Conservation (phyloP, 1,140 invertebrate genomes). For the Dinothrombium tinctorium region DNA sequence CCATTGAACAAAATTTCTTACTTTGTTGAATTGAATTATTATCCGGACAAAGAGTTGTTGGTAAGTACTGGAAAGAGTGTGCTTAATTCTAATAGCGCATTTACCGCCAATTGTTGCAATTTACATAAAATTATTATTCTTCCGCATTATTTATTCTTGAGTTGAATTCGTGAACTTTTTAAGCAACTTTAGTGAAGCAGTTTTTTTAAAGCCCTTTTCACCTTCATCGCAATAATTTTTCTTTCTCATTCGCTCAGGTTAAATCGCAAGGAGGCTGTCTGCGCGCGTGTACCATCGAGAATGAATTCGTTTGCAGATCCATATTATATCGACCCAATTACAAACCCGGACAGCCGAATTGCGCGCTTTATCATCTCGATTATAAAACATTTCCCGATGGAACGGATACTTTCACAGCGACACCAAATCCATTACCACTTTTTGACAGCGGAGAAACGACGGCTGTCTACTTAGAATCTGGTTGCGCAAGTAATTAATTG, state of each 20-base stretch:
- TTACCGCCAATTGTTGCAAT: too few relatives aligned
- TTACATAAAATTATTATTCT: too few relatives aligned
- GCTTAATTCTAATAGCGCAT: too few relatives aligned
- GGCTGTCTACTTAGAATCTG: slow-evolving; percentile 68
- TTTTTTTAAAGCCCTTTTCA: background rate
- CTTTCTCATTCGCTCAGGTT: slow-evolving; percentile 15
- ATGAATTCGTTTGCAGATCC: slow-evolving; percentile 73
- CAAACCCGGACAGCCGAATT: slow-evolving; percentile 32
- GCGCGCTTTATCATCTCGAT: slow-evolving; percentile 70
- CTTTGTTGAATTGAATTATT: slow-evolving; percentile 70
- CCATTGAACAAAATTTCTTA: slow-evolving; percentile 69
- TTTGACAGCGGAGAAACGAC: slow-evolving; percentile 70
- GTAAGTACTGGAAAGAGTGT: slow-evolving; percentile 22
- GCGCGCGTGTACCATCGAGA: slow-evolving; percentile 69
- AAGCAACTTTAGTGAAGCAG: background rate
- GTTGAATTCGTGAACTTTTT: background rate
- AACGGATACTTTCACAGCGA: slow-evolving; percentile 63
- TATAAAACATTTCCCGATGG: slow-evolving; percentile 74
- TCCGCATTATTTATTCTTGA: too few relatives aligned
- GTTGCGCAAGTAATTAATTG: slow-evolving; percentile 30
- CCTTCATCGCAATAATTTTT: background rate
- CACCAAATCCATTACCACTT: slow-evolving; percentile 45
- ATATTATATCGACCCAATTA: slow-evolving; percentile 36
- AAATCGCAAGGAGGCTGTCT: slow-evolving; percentile 47
- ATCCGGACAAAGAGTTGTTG: slow-evolving; percentile 73